Conservation (phyloP, 2,888 invertebrate genomes). For the Poecilus cupreus region DNA sequence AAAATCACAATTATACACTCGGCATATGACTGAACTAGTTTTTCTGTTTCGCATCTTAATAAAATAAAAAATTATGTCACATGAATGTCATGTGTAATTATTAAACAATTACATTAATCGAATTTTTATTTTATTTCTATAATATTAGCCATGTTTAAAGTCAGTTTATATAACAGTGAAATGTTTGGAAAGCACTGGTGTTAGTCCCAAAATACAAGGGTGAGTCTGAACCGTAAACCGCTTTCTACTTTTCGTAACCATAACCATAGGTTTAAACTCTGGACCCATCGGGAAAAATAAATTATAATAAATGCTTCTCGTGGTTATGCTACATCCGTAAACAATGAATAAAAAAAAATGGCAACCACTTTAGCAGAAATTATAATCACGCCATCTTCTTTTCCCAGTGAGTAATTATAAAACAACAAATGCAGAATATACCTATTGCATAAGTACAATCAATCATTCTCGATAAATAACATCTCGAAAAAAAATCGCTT, state of each 20-base stretch:
- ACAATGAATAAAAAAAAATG: constrained; percentile 1
- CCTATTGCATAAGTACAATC: constrained; percentile 41
- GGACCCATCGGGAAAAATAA: not conserved
- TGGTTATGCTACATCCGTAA: not conserved
- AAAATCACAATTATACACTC: no score
- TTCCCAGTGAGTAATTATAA: constrained; percentile 5
- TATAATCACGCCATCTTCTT: not conserved
- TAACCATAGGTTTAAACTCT: not conserved
- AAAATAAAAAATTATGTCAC: no score
- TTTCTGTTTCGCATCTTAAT: no score
- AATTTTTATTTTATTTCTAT: no score
- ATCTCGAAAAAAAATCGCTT: constrained; percentile 14
- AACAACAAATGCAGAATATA: not conserved
- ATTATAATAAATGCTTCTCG: not conserved
- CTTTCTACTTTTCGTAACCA: constrained; percentile 7
- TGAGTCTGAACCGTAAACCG: not conserved
- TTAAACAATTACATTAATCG: no score
- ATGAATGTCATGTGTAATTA: no score
- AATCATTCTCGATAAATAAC: constrained; percentile 39
- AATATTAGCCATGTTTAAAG: no score
- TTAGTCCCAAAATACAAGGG: constrained; percentile 7
- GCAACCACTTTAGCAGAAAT: not conserved
- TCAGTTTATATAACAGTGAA: no score
- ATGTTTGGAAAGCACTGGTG: not conserved
- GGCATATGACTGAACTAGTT: no score